Evolutionary conservation across 2,888 invertebrate species (phyloP).

Genomic region (Hydroisotoma schaefferi): DNA sequence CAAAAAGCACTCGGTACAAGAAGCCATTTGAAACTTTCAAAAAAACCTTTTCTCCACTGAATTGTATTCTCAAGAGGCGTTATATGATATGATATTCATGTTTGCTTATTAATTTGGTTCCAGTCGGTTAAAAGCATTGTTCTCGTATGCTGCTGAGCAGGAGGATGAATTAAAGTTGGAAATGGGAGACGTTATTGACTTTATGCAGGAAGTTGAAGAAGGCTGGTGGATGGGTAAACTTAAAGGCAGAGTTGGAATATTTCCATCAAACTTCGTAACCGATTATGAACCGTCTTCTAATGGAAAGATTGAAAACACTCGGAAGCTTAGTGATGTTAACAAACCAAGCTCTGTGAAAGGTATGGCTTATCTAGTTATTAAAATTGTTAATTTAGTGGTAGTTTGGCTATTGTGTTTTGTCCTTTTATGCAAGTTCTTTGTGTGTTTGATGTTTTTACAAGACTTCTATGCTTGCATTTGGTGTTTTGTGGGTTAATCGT

Average conservation of each 20-base stretch:
- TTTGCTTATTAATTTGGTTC: constrained; percentile 5
- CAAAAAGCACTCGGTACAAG: background rate
- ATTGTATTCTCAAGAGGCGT: no score
- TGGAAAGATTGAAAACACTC: constrained; percentile 9
- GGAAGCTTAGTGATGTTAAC: constrained; percentile 6
- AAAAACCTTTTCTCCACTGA: no score
- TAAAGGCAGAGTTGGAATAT: constrained; percentile 75
- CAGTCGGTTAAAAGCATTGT: constrained; percentile 76
- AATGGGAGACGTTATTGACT: constrained; percentile 85
- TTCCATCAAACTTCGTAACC: constrained; percentile 93
- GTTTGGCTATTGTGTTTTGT: background rate
- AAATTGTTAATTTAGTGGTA: background rate
- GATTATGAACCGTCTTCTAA: constrained; percentile 49
- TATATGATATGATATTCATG: no score
- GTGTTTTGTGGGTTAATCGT: background rate
- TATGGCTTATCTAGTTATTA: background rate
- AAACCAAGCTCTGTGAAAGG: background rate
- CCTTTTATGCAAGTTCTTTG: no score
- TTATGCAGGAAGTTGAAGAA: constrained; percentile 87
- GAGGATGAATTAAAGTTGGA: constrained; percentile 85
- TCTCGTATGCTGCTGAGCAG: constrained; percentile 87
- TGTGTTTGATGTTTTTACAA: background rate
- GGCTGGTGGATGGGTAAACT: constrained; percentile 89
- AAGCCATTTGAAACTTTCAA: background rate
- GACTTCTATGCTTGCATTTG: background rate